Base-by-base conservation (phyloP, 53 echinoderm and acorn worm species). In the Stichopus horrens region DNA sequence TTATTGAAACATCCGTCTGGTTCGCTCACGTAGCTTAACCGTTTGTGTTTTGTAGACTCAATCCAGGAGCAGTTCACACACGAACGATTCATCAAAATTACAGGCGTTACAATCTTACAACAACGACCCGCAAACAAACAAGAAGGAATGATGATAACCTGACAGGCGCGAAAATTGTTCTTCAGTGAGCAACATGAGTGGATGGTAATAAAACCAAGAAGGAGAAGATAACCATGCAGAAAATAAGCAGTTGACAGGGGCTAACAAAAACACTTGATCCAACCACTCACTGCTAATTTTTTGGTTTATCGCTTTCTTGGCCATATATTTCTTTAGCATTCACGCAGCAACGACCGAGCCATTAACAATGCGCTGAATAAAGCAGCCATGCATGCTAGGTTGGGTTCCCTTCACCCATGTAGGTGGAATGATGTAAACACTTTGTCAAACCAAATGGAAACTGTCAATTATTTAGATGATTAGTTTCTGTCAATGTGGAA, bases 241-340 rank as follows among this genome's bases (percentile, higher is more conserved):
- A 21, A 19, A 14, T 4, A 21, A n/a, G 22, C 22, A 77, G 37
- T 77, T 23, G 13, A 23, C 13, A 77, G 22, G 21, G 13, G 22
- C 16, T 77, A 21, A 23, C 78, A 77, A 21, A 21, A 83, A 52
- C 52, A 37, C 21, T 83, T 53, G 53, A 57, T 83, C 11, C 23
- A 53, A 83, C 11, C 55, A 20, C 54, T 52, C 52, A 21, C 83
- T 53, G 52, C 54, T 54, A 83, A 83, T 55, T 55, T 52, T 57
- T 83, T 83, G 54, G 83, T 57, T 55, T 57, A 52, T 83, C 55
- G 21, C 55, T 57, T 55, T 57, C 83, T 53, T 52, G 13, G 11
- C 7, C 23, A 23, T 21, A 83, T 52, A 14, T 54, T 58, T 51
- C 13, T 57, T 53, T 19, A 57, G 8, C 54, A 11, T 11, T 23